Evolutionary conservation across 2,113 vertebrate genomes (phyloP), one percentile per base, ranked within the genome.

Genomic region (Sarotherodon lohbergeri): DNA sequence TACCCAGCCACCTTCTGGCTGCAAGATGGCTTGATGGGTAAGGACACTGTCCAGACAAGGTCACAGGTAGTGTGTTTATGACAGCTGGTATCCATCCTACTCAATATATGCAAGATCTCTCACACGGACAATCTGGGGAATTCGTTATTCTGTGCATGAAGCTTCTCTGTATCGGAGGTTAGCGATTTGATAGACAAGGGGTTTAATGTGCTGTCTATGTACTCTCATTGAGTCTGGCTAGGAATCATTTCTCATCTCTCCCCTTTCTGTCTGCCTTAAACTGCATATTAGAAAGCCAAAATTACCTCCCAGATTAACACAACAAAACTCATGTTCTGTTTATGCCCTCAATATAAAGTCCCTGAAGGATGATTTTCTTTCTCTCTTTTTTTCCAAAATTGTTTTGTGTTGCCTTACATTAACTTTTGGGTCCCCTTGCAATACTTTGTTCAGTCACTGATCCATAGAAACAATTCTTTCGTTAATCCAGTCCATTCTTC

Each of bases 51-150:
- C 48, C 48, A 82, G 56, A 86, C 43, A 90, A 80, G 83, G 78
- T 84, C 16, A 9, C 32, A 83, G 71, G 63, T 66, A 61, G 27
- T 61, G 39, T 5, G 17, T 10, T 76, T 52, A 57, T 81, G 79
- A 89, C 85, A 90, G 81, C 54, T 54, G 55, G 32, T 85, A 85
- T 92, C 43, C 29, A 84, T 90, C 82, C 63, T 54, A 36, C 68
- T 87, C 66, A 85, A 22, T 61, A 48, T 82, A 48, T 55, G 27
- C 13, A 56, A 81, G 55, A 78, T 46, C 34, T 63, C 55, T 84
- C 52, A 79, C 54, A 41, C 9, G 3, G 14, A n/a, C 34, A 63
- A 24, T 50, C 27, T 22, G 16, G n/a, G 16, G 13, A 54, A 87
- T 86, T 19, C 22, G 39, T 56, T 27, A 68, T 61, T 57, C 57